These are phyloP conservation scores for Sesamia nonagrioides DNA, from an alignment of 1,140 invertebrate species.

Conservation along the genomic window DNA sequence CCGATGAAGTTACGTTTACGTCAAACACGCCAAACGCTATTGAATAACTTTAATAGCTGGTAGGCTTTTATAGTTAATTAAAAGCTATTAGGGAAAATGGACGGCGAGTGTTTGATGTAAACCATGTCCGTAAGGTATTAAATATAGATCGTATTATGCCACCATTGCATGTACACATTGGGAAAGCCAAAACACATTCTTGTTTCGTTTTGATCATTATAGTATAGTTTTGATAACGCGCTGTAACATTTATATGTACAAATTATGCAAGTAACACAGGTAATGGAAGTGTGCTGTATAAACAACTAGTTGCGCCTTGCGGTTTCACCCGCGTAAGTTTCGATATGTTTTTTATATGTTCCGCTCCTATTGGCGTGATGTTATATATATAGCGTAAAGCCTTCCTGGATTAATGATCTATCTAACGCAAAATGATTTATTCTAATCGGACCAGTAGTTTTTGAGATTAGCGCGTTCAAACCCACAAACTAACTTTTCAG, in stretches of 20 bases:
- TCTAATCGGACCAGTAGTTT: too few relatives aligned
- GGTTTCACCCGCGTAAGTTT: too few relatives aligned
- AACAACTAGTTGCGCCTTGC: too few relatives aligned
- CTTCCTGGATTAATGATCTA: too few relatives aligned
- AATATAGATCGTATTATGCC: constrained; percentile 22
- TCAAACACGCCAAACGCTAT: constrained; percentile 16
- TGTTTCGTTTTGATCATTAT: not conserved
- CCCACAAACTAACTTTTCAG: too few relatives aligned
- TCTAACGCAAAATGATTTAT: too few relatives aligned
- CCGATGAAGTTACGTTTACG: constrained; percentile 1
- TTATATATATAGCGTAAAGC: too few relatives aligned
- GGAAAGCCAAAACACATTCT: constrained; percentile 13
- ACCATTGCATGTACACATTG: constrained; percentile 7
- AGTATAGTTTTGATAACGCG: constrained; percentile 1
- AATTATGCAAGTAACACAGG: not conserved
- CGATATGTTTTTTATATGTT: too few relatives aligned
- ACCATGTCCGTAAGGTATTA: constrained; percentile 32
- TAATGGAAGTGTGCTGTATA: constrained; percentile 3
- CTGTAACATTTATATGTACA: not conserved
- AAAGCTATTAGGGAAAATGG: constrained; percentile 28
- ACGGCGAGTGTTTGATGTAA: constrained; percentile 9
- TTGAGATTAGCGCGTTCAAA: too few relatives aligned
- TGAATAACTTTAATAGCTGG: constrained; percentile 31
- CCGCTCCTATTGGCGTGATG: too few relatives aligned
- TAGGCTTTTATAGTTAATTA: constrained; percentile 43